Evolutionary conservation across 2,797 vertebrate genomes (phyloP).

Genomic region (Macrochelys suwanniensis): DNA sequence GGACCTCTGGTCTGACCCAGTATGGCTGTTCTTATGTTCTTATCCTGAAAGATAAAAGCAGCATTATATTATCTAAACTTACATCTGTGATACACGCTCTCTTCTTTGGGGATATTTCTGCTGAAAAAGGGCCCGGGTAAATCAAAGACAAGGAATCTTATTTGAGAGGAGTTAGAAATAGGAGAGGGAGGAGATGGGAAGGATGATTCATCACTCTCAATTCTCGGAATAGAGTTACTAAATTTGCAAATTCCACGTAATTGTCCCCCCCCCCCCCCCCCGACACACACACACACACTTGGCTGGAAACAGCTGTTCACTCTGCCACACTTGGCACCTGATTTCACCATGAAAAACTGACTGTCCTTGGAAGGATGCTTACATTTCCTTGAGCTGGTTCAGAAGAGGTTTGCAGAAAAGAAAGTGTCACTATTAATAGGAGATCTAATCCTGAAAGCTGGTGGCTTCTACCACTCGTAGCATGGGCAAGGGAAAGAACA

Average conservation of each 20-base stretch:
- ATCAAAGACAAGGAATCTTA: conserved; percentile 24
- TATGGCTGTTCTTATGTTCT: no score
- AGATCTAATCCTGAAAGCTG: background rate
- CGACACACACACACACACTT: background rate
- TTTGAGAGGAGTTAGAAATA: conserved; percentile 41
- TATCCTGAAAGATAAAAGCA: background rate
- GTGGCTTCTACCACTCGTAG: background rate
- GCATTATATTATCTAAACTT: background rate
- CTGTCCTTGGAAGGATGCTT: background rate
- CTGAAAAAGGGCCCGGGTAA: conserved; percentile 36
- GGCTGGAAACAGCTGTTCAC: conserved; percentile 63
- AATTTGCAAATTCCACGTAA: conserved; percentile 70
- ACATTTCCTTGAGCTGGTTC: background rate
- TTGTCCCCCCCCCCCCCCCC: background rate
- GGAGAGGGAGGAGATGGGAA: conserved; percentile 2
- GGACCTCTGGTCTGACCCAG: no score
- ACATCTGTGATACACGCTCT: background rate
- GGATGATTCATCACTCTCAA: conserved; percentile 60
- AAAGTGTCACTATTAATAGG: background rate
- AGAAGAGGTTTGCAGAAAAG: background rate
- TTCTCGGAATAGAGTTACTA: conserved; percentile 77
- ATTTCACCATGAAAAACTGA: background rate
- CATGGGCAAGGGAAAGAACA: background rate
- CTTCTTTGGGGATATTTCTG: background rate
- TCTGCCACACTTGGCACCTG: background rate